These are phyloP conservation scores for Planiliza haematocheilus DNA, from an alignment of 2,113 vertebrate genomes.

Conservation along the genomic window DNA sequence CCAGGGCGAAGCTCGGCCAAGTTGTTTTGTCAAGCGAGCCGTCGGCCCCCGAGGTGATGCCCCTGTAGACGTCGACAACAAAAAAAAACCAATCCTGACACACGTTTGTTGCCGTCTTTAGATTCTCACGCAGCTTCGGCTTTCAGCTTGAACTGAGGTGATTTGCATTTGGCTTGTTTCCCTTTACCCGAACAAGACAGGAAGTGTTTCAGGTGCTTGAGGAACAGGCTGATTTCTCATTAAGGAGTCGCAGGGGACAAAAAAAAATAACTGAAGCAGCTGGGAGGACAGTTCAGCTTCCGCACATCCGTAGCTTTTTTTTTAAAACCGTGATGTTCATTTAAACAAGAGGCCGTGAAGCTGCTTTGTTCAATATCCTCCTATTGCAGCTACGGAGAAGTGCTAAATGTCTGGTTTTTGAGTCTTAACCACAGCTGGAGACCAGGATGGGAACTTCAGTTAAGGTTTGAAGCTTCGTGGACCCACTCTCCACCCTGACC, in stretches of 20 bases:
- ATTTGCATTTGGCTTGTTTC: conserved; percentile 40
- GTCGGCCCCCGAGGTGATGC: conserved; percentile 20
- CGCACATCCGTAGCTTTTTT: not conserved
- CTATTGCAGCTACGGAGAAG: too few species aligned
- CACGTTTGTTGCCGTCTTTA: not conserved
- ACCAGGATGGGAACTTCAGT: not conserved
- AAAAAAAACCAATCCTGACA: conserved; percentile 25
- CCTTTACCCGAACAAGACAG: conserved; percentile 45
- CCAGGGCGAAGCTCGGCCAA: conserved; percentile 52
- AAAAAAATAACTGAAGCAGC: conserved; percentile 34
- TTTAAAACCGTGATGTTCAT: conserved; percentile 4
- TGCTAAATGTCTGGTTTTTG: not conserved
- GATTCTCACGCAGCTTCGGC: not conserved
- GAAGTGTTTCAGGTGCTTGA: conserved; percentile 49
- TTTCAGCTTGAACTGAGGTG: not conserved
- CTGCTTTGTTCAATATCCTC: too few species aligned
- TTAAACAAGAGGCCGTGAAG: not conserved
- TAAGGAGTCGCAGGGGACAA: conserved; percentile 44
- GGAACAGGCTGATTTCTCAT: conserved; percentile 67
- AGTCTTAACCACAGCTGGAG: not conserved
- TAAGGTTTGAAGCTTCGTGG: too few species aligned
- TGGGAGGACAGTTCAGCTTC: conserved; percentile 44
- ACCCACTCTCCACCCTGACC: too few species aligned
- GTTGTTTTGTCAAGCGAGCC: conserved; percentile 16
- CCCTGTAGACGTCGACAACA: conserved; percentile 11